A percentile compares a stretch with the other conserved stretches of the same genome.
phyloP scores from a whole-genome alignment of 2,888 invertebrate species.

The Artemia sp. region DNA sequence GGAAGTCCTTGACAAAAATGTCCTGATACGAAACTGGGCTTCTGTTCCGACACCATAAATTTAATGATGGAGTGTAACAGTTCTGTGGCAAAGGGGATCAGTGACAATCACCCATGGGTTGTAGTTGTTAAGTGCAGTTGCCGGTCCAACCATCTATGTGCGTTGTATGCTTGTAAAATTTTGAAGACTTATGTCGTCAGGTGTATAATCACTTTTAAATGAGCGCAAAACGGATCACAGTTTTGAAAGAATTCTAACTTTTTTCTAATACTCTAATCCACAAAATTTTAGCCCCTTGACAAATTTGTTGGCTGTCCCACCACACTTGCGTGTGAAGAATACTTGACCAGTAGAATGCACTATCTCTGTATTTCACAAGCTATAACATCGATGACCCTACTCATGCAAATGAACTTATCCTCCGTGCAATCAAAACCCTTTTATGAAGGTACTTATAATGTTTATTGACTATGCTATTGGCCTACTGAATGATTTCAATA shows the following conservation, averaged over 20 bases:
- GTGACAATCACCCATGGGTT: conserved; percentile 14
- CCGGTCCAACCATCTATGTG: background rate
- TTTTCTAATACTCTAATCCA: no score
- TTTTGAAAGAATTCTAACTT: no score
- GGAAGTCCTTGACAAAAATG: background rate
- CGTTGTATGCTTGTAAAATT: background rate
- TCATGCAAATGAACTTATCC: background rate
- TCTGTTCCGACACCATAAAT: no score
- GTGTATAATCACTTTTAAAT: no score
- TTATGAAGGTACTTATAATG: conserved; percentile 16
- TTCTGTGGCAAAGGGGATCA: conserved; percentile 14
- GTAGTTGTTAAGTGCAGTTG: conserved; percentile 12
- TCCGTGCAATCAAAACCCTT: background rate
- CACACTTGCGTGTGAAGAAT: background rate
- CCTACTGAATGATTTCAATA: conserved; percentile 1
- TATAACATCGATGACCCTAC: conserved; percentile 10
- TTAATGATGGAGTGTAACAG: background rate
- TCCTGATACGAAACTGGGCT: conserved; percentile 4
- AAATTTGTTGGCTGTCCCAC: no score
- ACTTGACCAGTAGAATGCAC: background rate
- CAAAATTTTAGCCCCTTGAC: no score
- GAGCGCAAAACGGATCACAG: no score
- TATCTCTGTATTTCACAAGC: conserved; percentile 4
- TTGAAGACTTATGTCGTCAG: no score
- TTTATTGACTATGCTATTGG: background rate